These are phyloP conservation scores for Actenoides hombroni DNA, from an alignment of 2,113 vertebrate genomes.

Conservation along the genomic window DNA sequence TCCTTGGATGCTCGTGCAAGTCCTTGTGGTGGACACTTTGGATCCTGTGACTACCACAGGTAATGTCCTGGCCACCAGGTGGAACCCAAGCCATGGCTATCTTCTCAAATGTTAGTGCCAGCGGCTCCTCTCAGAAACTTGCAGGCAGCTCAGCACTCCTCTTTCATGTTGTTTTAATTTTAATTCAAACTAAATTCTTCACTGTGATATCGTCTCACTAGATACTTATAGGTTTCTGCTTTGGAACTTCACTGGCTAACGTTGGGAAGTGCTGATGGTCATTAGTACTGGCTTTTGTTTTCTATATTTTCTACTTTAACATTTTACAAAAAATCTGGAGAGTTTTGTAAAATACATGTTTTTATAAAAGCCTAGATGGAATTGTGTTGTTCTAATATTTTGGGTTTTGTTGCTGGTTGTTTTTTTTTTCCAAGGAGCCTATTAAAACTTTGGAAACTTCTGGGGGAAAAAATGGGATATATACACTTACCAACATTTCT, in stretches of 20 bases:
- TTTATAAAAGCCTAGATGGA: background rate
- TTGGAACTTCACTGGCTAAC: background rate
- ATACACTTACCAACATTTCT: background rate
- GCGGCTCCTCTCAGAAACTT: background rate
- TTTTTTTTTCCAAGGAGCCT: background rate
- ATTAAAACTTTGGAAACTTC: background rate
- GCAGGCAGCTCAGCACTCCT: rapidly evolving
- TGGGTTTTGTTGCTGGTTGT: no score
- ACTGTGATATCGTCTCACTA: background rate
- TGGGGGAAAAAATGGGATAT: background rate
- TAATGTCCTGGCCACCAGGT: background rate
- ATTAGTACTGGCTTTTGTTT: background rate
- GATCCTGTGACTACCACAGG: background rate
- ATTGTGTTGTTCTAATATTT: background rate
- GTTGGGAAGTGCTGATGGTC: background rate
- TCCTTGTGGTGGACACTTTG: rapidly evolving
- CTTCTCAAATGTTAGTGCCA: background rate
- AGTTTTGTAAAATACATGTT: rapidly evolving
- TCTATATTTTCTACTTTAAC: background rate
- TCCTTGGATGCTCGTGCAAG: background rate
- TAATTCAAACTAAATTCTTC: background rate
- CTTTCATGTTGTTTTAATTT: rapidly evolving
- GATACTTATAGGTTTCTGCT: background rate
- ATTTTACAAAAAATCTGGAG: background rate
- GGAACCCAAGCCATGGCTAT: background rate